Conservation (phyloP, 2,888 invertebrate species). For the Spodoptera exigua region DNA sequence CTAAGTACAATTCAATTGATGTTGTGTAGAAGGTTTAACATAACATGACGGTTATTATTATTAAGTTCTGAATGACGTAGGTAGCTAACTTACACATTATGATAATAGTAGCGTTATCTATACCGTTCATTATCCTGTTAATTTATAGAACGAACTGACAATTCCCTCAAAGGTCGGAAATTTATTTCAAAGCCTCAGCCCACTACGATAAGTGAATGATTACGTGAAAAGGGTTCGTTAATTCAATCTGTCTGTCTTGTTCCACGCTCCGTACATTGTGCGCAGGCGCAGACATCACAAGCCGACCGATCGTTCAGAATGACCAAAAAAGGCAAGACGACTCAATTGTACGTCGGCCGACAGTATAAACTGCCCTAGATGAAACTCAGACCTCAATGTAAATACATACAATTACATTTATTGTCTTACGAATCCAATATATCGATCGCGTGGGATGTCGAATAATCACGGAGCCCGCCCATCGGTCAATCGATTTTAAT, state of each 20-base stretch:
- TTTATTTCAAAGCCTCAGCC: conserved; percentile 17
- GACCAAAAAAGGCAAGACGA: conserved; percentile 49
- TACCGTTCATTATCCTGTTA: too few relatives aligned
- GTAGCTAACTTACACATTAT: too few relatives aligned
- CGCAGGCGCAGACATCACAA: conserved; percentile 18
- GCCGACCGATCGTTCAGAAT: conserved; percentile 25
- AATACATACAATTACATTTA: conserved; percentile 65
- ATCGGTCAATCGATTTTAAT: conserved; percentile 74
- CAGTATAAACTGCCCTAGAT: conserved; percentile 38
- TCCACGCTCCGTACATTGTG: conserved; percentile 21
- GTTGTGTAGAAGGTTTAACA: too few relatives aligned
- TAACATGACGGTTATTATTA: too few relatives aligned
- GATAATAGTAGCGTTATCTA: too few relatives aligned
- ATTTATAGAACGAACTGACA: neutral
- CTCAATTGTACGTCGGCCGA: conserved; percentile 46
- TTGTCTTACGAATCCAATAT: conserved; percentile 62
- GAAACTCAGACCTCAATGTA: conserved; percentile 54
- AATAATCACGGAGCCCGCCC: conserved; percentile 63
- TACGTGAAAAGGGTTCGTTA: conserved; percentile 46
- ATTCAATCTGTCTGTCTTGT: conserved; percentile 43
- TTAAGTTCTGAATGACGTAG: too few relatives aligned
- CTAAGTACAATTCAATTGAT: too few relatives aligned
- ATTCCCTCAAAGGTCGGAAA: conserved; percentile 12
- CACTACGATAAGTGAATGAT: conserved; percentile 40
- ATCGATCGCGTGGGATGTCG: conserved; percentile 71